Percentiles rank a stretch among this genome's conserved stretches.
These are phyloP conservation scores for Phalacrocorax aristotelis DNA, from an alignment of 2,113 vertebrate genomes.

Conservation along the genomic window DNA sequence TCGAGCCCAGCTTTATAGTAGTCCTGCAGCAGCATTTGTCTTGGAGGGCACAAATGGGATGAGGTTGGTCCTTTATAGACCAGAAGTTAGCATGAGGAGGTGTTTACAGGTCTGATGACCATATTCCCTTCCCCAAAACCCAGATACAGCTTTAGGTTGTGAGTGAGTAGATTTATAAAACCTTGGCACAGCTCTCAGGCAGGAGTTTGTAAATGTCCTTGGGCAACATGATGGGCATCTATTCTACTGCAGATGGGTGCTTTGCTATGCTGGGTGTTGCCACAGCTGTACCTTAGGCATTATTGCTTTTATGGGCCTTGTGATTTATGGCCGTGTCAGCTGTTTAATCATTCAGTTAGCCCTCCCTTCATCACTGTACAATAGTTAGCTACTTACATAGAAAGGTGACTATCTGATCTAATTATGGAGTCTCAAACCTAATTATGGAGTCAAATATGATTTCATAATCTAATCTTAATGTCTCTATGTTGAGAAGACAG, in stretches of 20 bases:
- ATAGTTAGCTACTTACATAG: conserved; percentile 38
- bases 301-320: conserved; percentile 9
- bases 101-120: background rate
- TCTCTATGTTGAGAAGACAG: background rate
- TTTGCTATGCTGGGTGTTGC: background rate
- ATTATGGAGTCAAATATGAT: conserved; percentile 53
- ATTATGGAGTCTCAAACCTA: conserved; percentile 55
- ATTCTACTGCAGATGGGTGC: background rate
- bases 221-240: background rate
- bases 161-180: background rate
- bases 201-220: background rate
- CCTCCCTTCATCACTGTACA: background rate
- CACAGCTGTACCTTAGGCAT: conserved; percentile 28
- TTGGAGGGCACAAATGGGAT: background rate
- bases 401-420: conserved; percentile 60
- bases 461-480: conserved; percentile 46
- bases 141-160: background rate
- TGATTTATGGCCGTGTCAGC: conserved; percentile 25
- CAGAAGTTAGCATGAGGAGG: background rate
- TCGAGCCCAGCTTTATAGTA: background rate
- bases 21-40: background rate
- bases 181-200: background rate
- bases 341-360: conserved; percentile 46
- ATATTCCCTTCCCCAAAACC: background rate
- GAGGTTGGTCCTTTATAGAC: background rate